A percentile compares a stretch with the other conserved stretches of the same genome.
Evolutionary conservation across 1,140 invertebrate genomes (phyloP).

Genomic region (Apocrypta bakeri): DNA sequence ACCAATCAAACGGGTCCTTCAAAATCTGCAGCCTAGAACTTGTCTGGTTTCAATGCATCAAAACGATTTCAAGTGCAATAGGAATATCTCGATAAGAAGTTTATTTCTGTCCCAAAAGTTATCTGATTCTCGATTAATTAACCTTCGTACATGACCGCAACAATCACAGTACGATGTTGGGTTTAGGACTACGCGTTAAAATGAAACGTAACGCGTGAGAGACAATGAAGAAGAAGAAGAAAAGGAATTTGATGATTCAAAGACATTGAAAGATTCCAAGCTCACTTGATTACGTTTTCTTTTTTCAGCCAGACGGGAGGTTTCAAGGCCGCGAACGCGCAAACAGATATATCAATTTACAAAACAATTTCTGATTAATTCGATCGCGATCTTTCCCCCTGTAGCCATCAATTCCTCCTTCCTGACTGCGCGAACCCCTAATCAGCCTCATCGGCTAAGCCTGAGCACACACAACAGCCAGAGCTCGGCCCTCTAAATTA

Average conservation of each 20-base stretch:
- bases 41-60: too few relatives aligned
- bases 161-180: too few relatives aligned
- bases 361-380: constrained; percentile 39
- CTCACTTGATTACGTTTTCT: background rate
- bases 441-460: constrained; percentile 10
- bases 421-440: background rate
- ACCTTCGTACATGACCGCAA: too few relatives aligned
- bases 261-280: constrained; percentile 30
- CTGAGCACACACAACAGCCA: background rate
- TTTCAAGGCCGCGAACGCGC: background rate
- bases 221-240: background rate
- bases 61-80: too few relatives aligned
- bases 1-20: too few relatives aligned
- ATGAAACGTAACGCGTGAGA: too few relatives aligned
- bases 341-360: constrained; percentile 32
- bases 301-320: background rate
- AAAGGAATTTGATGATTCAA: background rate
- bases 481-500: constrained; percentile 33
- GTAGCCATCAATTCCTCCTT: background rate
- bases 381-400: background rate
- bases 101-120: too few relatives aligned
- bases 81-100: too few relatives aligned
- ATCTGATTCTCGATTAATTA: too few relatives aligned
- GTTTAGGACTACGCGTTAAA: too few relatives aligned
- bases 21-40: too few relatives aligned